Evolutionary conservation across 1,140 invertebrate genomes (phyloP).

Genomic region (Paraescarpia echinospica): DNA sequence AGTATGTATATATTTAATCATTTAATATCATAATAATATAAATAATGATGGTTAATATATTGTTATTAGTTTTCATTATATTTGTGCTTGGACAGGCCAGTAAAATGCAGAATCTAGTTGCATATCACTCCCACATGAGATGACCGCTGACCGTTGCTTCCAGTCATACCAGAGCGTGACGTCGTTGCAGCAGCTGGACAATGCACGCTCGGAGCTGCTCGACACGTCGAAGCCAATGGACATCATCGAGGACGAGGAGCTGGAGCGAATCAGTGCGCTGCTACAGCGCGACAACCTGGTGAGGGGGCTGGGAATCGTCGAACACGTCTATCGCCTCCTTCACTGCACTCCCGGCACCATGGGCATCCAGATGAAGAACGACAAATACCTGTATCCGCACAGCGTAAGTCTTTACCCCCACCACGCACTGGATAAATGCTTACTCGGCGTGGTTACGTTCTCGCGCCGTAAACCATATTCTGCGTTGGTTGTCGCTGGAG

Average conservation of each 20-base stretch:
- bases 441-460: background rate
- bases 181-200: background rate
- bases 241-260: slow-evolving; percentile 57
- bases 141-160: background rate
- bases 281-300: slow-evolving; percentile 58
- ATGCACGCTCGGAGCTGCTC: background rate
- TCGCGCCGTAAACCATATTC: background rate
- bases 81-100: background rate
- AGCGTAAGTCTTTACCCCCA: slow-evolving; percentile 1
- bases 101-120: background rate
- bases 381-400: slow-evolving; percentile 7
- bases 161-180: background rate
- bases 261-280: slow-evolving; percentile 54
- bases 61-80: background rate
- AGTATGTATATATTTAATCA: background rate
- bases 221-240: slow-evolving; percentile 53
- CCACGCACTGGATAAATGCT: background rate
- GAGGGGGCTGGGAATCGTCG: slow-evolving; percentile 55
- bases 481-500: background rate
- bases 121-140: background rate
- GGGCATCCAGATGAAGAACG: slow-evolving; percentile 22
- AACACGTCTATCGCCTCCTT: slow-evolving; percentile 56
- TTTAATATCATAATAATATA: background rate
- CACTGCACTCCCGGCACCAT: slow-evolving; percentile 47
- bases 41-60: no score